Percentiles rank a stretch among this genome's conserved stretches.
These are phyloP conservation scores for Lacanobia oleracea DNA, from an alignment of 2,888 invertebrate species.

Conservation along the genomic window DNA sequence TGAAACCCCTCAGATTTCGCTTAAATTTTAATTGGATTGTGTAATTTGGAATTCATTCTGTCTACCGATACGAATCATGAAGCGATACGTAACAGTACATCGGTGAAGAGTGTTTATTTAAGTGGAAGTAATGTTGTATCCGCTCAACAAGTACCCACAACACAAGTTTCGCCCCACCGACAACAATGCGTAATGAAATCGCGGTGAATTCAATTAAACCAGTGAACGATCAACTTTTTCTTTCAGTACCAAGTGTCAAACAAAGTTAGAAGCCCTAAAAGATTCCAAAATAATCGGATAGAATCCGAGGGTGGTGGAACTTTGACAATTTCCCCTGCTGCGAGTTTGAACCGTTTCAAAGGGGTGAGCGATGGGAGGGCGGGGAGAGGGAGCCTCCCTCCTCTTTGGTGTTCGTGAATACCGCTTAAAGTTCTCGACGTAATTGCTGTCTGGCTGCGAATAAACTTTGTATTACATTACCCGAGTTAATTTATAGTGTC, in stretches of 20 bases:
- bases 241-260: conserved; percentile 73
- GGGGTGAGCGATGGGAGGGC: conserved; percentile 75
- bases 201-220: conserved; percentile 70
- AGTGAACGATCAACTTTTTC: conserved; percentile 70
- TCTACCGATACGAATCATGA: conserved; percentile 47
- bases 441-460: conserved; percentile 89
- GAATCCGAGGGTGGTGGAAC: conserved; percentile 78
- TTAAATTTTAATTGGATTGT: conserved; percentile 48
- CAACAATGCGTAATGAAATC: conserved; percentile 67
- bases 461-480: conserved; percentile 90
- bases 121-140: conserved; percentile 61
- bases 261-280: conserved; percentile 80
- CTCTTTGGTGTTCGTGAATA: conserved; percentile 87
- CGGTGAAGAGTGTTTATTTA: conserved; percentile 58
- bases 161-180: conserved; percentile 60
- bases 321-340: conserved; percentile 82
- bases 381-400: conserved; percentile 70
- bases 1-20: conserved; percentile 21
- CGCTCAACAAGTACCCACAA: conserved; percentile 57
- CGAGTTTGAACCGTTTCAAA: conserved; percentile 80
- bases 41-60: conserved; percentile 37
- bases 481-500: conserved; percentile 88
- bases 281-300: conserved; percentile 84
- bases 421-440: conserved; percentile 87
- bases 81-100: conserved; percentile 52